Conservation (phyloP, 2,797 vertebrate species). For the Microchirus variegatus region DNA sequence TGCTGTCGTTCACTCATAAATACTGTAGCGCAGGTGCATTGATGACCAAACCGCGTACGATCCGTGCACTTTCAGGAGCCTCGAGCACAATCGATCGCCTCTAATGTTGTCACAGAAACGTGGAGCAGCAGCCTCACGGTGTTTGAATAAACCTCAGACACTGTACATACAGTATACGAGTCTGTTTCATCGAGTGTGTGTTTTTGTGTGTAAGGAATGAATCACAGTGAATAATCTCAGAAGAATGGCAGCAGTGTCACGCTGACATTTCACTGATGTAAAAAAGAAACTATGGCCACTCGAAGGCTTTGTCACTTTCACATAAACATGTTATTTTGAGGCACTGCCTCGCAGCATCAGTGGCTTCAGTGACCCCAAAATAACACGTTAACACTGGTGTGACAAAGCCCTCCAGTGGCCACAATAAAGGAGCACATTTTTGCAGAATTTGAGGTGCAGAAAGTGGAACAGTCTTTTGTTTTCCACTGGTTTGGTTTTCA, state of each 20-base stretch:
- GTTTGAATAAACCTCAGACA: constrained; percentile 21
- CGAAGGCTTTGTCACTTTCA: no score
- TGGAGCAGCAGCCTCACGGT: constrained; percentile 21
- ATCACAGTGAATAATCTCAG: neutral
- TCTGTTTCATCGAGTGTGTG: constrained; percentile 5
- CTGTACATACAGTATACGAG: neutral
- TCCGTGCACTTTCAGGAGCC: constrained; percentile 27
- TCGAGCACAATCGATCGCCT: constrained; percentile 38
- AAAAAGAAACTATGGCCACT: no score
- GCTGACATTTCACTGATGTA: no score
- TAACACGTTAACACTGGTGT: neutral
- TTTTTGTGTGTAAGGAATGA: neutral
- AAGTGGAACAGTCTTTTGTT: no score
- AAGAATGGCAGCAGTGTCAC: neutral
- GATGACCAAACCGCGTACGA: constrained; percentile 44
- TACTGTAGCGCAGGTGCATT: constrained; percentile 26
- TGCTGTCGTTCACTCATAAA: constrained; percentile 19
- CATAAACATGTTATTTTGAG: no score
- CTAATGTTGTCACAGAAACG: constrained; percentile 57
- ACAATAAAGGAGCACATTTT: no score
- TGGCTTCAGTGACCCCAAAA: neutral
- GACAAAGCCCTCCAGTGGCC: neutral
- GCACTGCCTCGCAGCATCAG: neutral
- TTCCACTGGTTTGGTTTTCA: no score
- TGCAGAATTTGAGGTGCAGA: no score